A percentile compares a stretch with the other conserved stretches of the same genome.
Conservation (phyloP, 2,888 invertebrate genomes). For the Lapara coniferarum region DNA sequence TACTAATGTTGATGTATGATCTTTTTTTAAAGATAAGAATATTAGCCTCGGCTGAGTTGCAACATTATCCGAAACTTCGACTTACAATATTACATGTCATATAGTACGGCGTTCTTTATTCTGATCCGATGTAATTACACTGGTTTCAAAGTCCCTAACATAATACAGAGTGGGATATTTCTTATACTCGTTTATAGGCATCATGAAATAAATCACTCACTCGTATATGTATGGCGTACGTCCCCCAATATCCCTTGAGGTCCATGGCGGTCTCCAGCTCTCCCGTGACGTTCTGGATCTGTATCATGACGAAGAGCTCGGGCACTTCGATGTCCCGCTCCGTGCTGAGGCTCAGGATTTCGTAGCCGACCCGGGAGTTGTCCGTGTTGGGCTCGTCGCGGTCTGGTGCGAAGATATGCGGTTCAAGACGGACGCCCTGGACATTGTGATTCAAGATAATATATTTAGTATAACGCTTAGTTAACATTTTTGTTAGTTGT, state of each 20-base stretch:
- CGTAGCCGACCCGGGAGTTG: constrained; percentile 81
- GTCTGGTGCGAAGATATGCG: constrained; percentile 77
- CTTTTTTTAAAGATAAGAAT: too few species aligned
- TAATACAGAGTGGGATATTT: constrained; percentile 56
- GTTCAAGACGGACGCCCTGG: constrained; percentile 55
- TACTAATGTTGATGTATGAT: background rate
- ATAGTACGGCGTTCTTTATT: too few species aligned
- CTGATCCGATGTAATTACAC: too few species aligned
- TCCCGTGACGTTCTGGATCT: constrained; percentile 63
- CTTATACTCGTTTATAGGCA: background rate
- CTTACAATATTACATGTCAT: background rate
- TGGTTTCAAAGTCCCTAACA: too few species aligned
- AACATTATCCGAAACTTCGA: background rate
- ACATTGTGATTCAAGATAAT: background rate
- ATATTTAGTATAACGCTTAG: background rate
- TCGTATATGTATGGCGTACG: constrained; percentile 76
- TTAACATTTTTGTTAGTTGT: background rate
- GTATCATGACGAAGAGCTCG: constrained; percentile 62
- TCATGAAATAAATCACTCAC: constrained; percentile 56
- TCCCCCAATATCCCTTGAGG: constrained; percentile 83
- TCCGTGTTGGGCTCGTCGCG: constrained; percentile 79
- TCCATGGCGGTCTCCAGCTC: constrained; percentile 70
- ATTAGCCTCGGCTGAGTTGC: background rate
- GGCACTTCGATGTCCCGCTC: constrained; percentile 57
- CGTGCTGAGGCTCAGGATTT: constrained; percentile 59